Evolutionary conservation across 1,140 invertebrate species (phyloP), one percentile per base, ranked within the genome.

Genomic region (Sminthurinus signatus): DNA sequence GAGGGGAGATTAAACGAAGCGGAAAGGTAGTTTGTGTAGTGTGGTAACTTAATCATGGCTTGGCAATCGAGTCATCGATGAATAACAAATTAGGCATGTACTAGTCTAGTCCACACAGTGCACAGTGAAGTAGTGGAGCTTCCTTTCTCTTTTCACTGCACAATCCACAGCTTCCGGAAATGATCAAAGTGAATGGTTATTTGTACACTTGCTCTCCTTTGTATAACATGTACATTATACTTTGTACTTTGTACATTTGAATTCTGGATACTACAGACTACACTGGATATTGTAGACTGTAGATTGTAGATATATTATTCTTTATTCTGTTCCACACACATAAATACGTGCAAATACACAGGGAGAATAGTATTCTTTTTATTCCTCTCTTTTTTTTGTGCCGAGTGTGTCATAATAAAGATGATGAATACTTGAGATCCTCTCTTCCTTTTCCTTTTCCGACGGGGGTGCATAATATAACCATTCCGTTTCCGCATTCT

Each of bases 381-480:
- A 8, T 56, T 21, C 23, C 29, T 56, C 54, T 39, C 54, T 48
- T 25, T n/a, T 19, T n/a, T n/a, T 42, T n/a, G 10, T 21, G 48
- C 58, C 25, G 23, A 50, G 39, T 52, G 43, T 56, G 59, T 66
- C 64, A 60, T 61, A 60, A 66, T 66, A 66, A 66, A 66, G 52
- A 66, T 66, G 64, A 66, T 66, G 64, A 61, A 66, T 66, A 58
- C 56, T 42, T 54, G 52, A 66, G 63, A 56, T 56, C 14, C 46
- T 57, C 48, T 66, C 29, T 46, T 39, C 5, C 46, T 36, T 50
- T 28, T 60, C n/a, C n/a, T n/a, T n/a, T n/a, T n/a, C n/a, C n/a
- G n/a, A n/a, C n/a, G 52, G 51, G 62, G 64, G 64, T 66, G 64
- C 58, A 66, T 66, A 66, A 66, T 66, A 66, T 54, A 55, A 32